These are phyloP conservation scores for Cyrtodaria siliqua DNA, from an alignment of 2,888 invertebrate genomes.

Conservation along the genomic window DNA sequence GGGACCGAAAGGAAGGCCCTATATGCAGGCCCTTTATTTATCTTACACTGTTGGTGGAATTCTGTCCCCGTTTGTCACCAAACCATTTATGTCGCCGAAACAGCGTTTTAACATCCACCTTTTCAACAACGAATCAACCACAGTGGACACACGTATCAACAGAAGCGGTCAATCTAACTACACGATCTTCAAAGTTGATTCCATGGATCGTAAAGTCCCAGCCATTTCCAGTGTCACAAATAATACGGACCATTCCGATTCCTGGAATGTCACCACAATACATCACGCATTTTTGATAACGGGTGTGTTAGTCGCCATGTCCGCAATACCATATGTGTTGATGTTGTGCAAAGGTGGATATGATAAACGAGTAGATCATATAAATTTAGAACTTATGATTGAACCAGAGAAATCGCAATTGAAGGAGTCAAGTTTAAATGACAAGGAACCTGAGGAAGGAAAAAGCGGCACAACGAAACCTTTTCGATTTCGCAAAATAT, in stretches of 20 bases:
- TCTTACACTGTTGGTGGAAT: constrained; percentile 52
- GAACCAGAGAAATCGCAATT: constrained; percentile 2
- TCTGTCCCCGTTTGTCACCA: constrained; percentile 42
- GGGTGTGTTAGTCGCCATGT: neutral
- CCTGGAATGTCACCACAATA: neutral
- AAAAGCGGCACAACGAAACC: neutral
- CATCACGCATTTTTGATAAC: constrained; percentile 15
- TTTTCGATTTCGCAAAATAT: neutral
- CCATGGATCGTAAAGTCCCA: neutral
- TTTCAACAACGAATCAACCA: neutral
- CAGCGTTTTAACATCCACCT: neutral
- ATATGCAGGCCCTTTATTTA: constrained; percentile 54
- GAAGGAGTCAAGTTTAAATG: neutral
- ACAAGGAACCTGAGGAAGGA: neutral
- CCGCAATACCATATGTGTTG: constrained; percentile 1
- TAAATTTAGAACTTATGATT: too few relatives aligned
- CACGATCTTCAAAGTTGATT: neutral
- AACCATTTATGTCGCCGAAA: constrained; percentile 49
- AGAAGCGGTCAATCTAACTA: neutral
- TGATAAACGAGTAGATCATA: too few relatives aligned
- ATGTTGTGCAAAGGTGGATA: neutral
- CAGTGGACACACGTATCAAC: neutral
- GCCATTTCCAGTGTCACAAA: neutral
- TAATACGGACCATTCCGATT: too few relatives aligned
- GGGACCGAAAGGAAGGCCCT: constrained; percentile 43